Conservation (phyloP, 2,797 vertebrate species). For the Acanthurus lineatus region DNA sequence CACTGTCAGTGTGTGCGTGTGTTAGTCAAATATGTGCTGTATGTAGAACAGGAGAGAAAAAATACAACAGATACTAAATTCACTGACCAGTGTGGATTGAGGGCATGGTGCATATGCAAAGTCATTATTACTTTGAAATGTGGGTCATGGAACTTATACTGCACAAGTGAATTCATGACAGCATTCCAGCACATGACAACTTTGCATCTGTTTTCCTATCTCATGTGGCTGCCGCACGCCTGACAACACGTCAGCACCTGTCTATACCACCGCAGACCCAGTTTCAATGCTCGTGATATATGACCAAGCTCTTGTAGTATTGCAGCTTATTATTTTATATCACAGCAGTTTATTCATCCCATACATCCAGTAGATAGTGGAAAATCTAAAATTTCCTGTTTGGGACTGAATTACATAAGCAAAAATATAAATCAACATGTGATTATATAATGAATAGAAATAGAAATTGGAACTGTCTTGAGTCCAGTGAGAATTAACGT, state of each 20-base stretch:
- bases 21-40: neutral
- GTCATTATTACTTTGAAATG: neutral
- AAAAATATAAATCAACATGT: slow-evolving; percentile 1
- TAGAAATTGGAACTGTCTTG: slow-evolving; percentile 14
- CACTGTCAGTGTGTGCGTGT: neutral
- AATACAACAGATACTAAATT: neutral
- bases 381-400: neutral
- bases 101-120: neutral
- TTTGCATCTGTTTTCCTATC: slow-evolving; percentile 30
- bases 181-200: slow-evolving; percentile 36
- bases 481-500: slow-evolving; percentile 34
- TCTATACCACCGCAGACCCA: slow-evolving; percentile 45
- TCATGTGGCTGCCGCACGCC: slow-evolving; percentile 24
- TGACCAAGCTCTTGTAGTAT: slow-evolving; percentile 7
- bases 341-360: neutral
- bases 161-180: slow-evolving; percentile 26
- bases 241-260: slow-evolving; percentile 17
- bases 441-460: slow-evolving; percentile 51
- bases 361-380: neutral
- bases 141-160: slow-evolving; percentile 46
- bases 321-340: slow-evolving; percentile 7
- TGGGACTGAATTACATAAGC: slow-evolving; percentile 33
- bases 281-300: slow-evolving; percentile 37
- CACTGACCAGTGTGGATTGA: neutral
- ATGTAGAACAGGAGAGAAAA: neutral